A percentile compares a stretch with the other conserved stretches of the same genome.
Evolutionary conservation across 92 coral and sea anemone genomes (phyloP).

Genomic region (Bergia puertoricense): DNA sequence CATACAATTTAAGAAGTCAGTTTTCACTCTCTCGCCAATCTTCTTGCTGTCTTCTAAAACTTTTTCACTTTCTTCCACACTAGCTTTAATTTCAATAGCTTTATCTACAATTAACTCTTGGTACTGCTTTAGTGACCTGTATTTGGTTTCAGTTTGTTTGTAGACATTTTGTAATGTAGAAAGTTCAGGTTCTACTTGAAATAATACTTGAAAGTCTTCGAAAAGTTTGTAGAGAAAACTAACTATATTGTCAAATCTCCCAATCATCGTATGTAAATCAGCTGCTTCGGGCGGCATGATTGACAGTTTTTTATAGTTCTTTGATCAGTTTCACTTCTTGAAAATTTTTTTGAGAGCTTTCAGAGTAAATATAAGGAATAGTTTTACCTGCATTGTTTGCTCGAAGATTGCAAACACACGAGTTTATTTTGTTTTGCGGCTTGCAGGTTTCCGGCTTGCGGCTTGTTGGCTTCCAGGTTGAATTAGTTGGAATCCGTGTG

Average conservation of each 20-base stretch:
- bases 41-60: background rate
- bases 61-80: background rate
- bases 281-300: background rate
- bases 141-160: constrained; percentile 3
- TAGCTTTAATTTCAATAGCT: constrained; percentile 18
- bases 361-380: too few relatives aligned
- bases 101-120: background rate
- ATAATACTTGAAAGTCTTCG: background rate
- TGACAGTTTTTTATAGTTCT: background rate
- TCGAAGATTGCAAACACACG: too few relatives aligned
- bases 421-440: too few relatives aligned
- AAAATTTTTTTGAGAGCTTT: background rate
- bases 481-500: too few relatives aligned
- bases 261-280: background rate
- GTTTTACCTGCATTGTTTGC: background rate
- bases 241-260: background rate
- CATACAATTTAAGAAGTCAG: too few relatives aligned
- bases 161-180: background rate
- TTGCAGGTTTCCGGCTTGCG: too few relatives aligned
- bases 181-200: background rate
- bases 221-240: too few relatives aligned
- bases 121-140: background rate
- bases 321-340: too few relatives aligned
- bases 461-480: too few relatives aligned
- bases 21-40: background rate